Evolutionary conservation across 2,888 invertebrate species (phyloP), one percentile per base, ranked within the genome.

Genomic region (Asteroscopus sphinx): DNA sequence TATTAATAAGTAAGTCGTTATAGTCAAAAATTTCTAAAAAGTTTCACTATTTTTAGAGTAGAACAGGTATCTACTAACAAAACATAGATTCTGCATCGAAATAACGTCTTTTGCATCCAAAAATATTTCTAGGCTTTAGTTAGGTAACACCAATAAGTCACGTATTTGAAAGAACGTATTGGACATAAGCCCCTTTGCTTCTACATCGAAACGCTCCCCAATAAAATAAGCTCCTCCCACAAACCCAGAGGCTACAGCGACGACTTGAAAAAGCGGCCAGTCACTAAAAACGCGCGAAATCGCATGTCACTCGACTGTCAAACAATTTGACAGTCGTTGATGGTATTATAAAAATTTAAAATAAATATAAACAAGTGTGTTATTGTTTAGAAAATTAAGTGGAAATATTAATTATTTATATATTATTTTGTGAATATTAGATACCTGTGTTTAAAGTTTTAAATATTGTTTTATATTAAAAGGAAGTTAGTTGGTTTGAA

Each of bases 261-360:
- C 8, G 8, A n/a, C 9, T 13, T 4, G 37, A 53, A 51, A 37
- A 36, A 39, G 39, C 41, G 12, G 7, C 41, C 76, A 76, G 75
- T 76, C 61, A 57, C 42, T 58, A 54, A 66, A 73, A 62, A 30
- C 73, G 59, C 76, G 74, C 67, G 61, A 72, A 72, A 51, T 39
- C 47, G 42, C 8, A 40, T 59, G 74, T 65, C 69, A 74, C 67
- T 32, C 59, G 42, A 0, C 61, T 67, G 66, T 72, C 72, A 72
- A 63, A 60, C 0, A 7, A 15, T 40, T 39, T 73, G 69, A 75
- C 67, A 72, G 57, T 33, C 45, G 68, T 48, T 60, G 71, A 49
- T 45, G 74, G 55, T 37, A 33, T 36, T 40, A 56, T 25, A 0
- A 16, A 39, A 41, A 13, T 15, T 11, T 15, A n/a, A 16, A 40